A percentile compares a stretch with the other conserved stretches of the same genome.
These are phyloP conservation scores for Tetranychus truncatus DNA, from an alignment of 2,888 invertebrate genomes.

Conservation along the genomic window DNA sequence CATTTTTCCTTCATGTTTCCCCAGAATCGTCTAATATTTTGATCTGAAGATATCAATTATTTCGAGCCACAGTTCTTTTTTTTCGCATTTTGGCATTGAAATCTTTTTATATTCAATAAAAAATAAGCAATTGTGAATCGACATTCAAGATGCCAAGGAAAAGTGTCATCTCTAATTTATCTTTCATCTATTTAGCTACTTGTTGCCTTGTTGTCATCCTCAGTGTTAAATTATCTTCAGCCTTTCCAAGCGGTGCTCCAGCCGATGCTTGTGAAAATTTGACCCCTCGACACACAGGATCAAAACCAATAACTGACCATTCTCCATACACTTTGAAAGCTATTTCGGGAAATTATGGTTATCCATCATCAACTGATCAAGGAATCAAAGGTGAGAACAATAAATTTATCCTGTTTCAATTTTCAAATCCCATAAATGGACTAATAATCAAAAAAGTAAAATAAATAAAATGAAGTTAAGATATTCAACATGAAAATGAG, in stretches of 20 bases:
- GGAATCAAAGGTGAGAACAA: slow-evolving; percentile 17
- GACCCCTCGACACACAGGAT: slow-evolving; percentile 24
- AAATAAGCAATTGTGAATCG: too few relatives aligned
- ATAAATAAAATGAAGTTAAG: too few relatives aligned
- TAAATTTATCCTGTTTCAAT: neutral
- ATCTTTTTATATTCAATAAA: too few relatives aligned
- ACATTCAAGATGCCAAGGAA: neutral
- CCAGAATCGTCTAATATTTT: too few relatives aligned
- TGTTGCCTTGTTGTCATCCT: neutral
- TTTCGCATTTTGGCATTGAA: too few relatives aligned
- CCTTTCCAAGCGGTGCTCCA: slow-evolving; percentile 26
- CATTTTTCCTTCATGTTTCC: too few relatives aligned
- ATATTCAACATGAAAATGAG: too few relatives aligned
- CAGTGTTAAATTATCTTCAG: neutral
- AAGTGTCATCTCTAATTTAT: neutral
- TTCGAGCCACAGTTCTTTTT: too few relatives aligned
- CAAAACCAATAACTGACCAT: slow-evolving; percentile 18
- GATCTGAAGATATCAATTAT: too few relatives aligned
- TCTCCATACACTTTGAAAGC: slow-evolving; percentile 17
- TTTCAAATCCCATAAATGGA: neutral
- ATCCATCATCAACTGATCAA: slow-evolving; percentile 7
- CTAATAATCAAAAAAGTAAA: neutral
- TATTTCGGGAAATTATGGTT: slow-evolving; percentile 6
- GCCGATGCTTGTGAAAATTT: slow-evolving; percentile 26
- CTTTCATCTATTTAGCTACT: neutral